Percentiles rank a stretch among this genome's conserved stretches.
Evolutionary conservation across 2,888 invertebrate species (phyloP).

Genomic region (Ichneumoninae sp.): DNA sequence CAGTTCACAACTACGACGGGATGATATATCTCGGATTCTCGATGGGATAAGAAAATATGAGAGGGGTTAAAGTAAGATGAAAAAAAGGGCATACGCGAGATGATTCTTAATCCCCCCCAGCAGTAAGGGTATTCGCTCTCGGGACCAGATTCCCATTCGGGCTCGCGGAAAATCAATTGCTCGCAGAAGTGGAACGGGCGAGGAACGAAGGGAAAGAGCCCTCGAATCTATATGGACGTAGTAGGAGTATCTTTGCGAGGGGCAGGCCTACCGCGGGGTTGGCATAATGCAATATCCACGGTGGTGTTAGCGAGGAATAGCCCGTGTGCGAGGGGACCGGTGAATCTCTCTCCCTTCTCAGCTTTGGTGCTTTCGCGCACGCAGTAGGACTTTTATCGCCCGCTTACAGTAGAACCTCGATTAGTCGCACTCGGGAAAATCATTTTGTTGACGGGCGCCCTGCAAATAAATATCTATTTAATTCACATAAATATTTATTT

Average conservation of each 20-base stretch:
- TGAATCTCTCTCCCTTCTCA: slow-evolving; percentile 22
- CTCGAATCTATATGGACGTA: slow-evolving; percentile 18
- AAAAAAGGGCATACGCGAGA: slow-evolving; percentile 32
- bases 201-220: slow-evolving; percentile 34
- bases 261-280: neutral
- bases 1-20: neutral
- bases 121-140: slow-evolving; percentile 23
- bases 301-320: neutral
- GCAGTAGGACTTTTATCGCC: no score
- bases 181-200: slow-evolving; percentile 55
- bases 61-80: no score
- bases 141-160: slow-evolving; percentile 49
- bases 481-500: no score
- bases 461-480: no score
- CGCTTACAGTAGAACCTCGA: neutral
- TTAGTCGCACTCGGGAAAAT: neutral
- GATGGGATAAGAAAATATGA: neutral
- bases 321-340: slow-evolving; percentile 13
- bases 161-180: slow-evolving; percentile 65
- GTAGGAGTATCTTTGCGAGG: slow-evolving; percentile 22
- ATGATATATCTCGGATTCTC: neutral
- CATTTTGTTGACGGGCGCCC: no score
- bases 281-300: neutral
- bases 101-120: slow-evolving; percentile 57
- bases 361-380: slow-evolving; percentile 8